Conservation (phyloP, 2,113 vertebrate species). For the Butorides virescens region DNA sequence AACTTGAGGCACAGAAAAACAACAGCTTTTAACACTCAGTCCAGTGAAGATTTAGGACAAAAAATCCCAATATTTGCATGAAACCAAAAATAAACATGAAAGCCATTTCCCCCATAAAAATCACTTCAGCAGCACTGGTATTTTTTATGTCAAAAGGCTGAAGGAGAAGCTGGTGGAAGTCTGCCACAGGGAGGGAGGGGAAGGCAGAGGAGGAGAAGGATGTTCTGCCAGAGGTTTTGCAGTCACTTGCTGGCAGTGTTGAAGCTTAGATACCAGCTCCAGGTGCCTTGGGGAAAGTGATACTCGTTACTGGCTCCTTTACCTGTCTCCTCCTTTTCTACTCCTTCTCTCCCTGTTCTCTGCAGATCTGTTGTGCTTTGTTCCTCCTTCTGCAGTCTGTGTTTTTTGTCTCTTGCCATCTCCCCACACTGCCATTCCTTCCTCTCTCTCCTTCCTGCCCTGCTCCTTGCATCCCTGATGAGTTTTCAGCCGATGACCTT, state of each 20-base stretch:
- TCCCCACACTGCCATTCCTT: fast-evolving
- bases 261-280: background rate
- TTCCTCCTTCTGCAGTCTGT: background rate
- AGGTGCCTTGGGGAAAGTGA: background rate
- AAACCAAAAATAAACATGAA: background rate
- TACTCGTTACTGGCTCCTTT: background rate
- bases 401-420: background rate
- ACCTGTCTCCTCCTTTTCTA: background rate
- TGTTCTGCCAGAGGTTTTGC: background rate
- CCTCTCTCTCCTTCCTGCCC: background rate
- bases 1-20: background rate
- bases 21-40: background rate
- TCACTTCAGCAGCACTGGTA: background rate
- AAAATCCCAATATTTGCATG: background rate
- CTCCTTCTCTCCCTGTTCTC: background rate
- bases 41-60: background rate
- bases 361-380: background rate
- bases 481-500: background rate
- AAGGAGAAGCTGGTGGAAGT: background rate
- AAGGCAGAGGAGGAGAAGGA: background rate
- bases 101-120: background rate
- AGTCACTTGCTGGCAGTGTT: background rate
- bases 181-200: background rate
- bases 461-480: background rate
- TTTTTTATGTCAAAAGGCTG: background rate